These are phyloP conservation scores for Rhagium mordax DNA, from an alignment of 2,888 invertebrate genomes.

Conservation along the genomic window DNA sequence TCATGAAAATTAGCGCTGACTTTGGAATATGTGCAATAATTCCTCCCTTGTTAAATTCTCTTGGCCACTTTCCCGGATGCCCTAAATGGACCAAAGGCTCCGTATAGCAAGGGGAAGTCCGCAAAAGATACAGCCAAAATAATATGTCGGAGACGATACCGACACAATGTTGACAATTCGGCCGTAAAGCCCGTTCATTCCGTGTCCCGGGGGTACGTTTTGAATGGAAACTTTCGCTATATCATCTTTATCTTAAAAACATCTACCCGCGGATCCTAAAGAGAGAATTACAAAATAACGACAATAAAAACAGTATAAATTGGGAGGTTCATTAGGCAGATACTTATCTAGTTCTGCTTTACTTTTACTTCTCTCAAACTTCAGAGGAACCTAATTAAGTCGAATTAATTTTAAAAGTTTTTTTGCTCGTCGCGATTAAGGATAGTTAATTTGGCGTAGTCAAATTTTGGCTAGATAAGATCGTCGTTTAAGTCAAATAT, in stretches of 20 bases:
- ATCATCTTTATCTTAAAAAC: constrained; percentile 29
- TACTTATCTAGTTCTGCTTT: constrained; percentile 35
- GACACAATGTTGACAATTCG: constrained; percentile 11
- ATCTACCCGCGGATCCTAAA: constrained; percentile 18
- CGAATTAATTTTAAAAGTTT: constrained; percentile 26
- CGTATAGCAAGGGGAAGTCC: background rate
- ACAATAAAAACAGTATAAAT: constrained; percentile 41
- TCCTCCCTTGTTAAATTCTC: no score
- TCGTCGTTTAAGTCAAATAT: no score
- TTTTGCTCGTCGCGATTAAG: constrained; percentile 13
- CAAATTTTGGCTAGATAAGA: background rate
- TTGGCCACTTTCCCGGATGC: no score
- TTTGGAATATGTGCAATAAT: no score
- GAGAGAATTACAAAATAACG: constrained; percentile 34
- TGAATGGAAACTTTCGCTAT: constrained; percentile 24
- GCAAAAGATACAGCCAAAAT: background rate
- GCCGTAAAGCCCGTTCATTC: constrained; percentile 4
- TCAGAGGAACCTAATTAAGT: constrained; percentile 22
- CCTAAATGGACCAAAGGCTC: background rate
- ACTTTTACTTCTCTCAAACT: constrained; percentile 1
- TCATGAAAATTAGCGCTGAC: no score
- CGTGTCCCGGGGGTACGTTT: constrained; percentile 1
- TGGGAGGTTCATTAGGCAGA: constrained; percentile 38
- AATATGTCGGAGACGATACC: background rate
- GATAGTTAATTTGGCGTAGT: background rate